Conservation (phyloP, 1,140 invertebrate genomes). For the Bombus impatiens region DNA sequence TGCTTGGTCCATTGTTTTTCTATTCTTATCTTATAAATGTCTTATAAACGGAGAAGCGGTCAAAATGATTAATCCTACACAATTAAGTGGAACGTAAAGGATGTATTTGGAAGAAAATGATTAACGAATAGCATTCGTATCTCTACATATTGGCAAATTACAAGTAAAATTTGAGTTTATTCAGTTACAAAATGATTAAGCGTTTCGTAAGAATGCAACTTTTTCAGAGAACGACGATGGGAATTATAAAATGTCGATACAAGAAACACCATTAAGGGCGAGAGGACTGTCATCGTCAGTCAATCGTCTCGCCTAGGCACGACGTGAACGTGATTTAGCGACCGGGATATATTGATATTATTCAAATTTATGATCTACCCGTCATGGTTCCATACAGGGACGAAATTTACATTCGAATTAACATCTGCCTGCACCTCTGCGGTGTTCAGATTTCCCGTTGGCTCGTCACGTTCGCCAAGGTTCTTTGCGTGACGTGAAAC, state of each 20-base stretch:
- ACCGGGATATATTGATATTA: slow-evolving; percentile 62
- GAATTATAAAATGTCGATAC: not conserved
- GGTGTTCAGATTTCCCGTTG: slow-evolving; percentile 20
- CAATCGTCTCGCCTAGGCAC: slow-evolving; percentile 51
- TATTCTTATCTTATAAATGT: too few relatives aligned
- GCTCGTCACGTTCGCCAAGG: slow-evolving; percentile 27
- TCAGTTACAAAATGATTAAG: too few relatives aligned
- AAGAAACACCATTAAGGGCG: slow-evolving; percentile 41
- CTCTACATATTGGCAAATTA: not conserved
- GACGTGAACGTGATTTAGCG: slow-evolving; percentile 53
- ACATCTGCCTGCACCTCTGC: slow-evolving; percentile 31
- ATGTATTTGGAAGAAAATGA: too few relatives aligned
- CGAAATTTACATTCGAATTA: slow-evolving; percentile 67
- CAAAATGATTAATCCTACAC: too few relatives aligned
- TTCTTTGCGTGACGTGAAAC: slow-evolving; percentile 14
- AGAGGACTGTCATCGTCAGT: slow-evolving; percentile 54
- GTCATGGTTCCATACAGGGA: slow-evolving; percentile 9
- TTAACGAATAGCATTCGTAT: too few relatives aligned
- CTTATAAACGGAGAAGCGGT: too few relatives aligned
- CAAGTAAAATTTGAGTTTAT: not conserved
- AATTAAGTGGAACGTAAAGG: too few relatives aligned
- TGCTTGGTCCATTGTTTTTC: too few relatives aligned
- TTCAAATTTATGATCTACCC: slow-evolving; percentile 67
- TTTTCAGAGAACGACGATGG: not conserved
- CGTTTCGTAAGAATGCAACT: too few relatives aligned